Evolutionary conservation across 92 coral and sea anemone species (phyloP).

Genomic region (Phenganax stokvisi): DNA sequence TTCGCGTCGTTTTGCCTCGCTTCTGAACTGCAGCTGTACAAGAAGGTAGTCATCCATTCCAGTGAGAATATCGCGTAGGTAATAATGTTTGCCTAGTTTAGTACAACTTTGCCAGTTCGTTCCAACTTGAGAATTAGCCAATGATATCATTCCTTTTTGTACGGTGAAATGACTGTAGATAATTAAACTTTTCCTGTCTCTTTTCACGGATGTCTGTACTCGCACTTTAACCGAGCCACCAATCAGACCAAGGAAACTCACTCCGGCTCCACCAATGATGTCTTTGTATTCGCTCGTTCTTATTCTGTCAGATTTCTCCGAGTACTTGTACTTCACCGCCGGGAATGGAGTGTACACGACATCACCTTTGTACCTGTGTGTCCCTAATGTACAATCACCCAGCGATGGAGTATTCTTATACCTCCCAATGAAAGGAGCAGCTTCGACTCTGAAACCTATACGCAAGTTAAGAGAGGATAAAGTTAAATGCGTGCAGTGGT

Average conservation of each 20-base stretch:
- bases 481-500: no score
- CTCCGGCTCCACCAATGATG: conserved; percentile 20
- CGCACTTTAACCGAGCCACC: conserved; percentile 27
- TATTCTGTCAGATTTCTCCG: conserved; percentile 10
- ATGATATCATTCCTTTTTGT: conserved; percentile 24
- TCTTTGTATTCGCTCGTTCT: conserved; percentile 15
- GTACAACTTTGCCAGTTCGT: conserved; percentile 30
- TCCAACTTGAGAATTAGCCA: conserved; percentile 19
- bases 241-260: conserved; percentile 19
- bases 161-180: conserved; percentile 21
- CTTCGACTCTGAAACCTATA: conserved; percentile 24
- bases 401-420: conserved; percentile 11
- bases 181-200: conserved; percentile 15
- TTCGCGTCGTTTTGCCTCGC: conserved; percentile 17
- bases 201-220: conserved; percentile 4
- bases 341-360: conserved; percentile 19
- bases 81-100: conserved; percentile 7
- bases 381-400: conserved; percentile 23
- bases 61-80: conserved; percentile 22
- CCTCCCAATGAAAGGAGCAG: neutral
- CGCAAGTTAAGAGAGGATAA: neutral
- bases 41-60: conserved; percentile 24
- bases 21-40: conserved; percentile 17
- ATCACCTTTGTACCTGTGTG: conserved; percentile 26
- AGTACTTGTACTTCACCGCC: neutral